Conservation (phyloP, 2,888 invertebrate species). For the Leucophenga montana region DNA sequence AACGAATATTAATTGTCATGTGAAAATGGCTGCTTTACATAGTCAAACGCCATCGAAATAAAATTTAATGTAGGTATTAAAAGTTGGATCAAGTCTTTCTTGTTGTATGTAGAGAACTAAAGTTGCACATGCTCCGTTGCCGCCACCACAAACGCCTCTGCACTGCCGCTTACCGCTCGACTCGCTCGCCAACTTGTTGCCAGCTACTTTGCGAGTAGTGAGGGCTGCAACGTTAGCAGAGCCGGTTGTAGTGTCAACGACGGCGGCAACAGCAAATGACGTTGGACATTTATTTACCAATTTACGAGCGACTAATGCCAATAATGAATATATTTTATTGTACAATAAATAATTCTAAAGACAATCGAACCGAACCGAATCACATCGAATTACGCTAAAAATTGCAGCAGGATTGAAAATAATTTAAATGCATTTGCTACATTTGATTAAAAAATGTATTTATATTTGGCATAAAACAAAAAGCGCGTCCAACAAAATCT, state of each 20-base stretch:
- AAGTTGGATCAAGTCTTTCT: conserved; percentile 33
- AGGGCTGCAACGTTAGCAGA: background rate
- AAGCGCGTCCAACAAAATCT: too few species aligned
- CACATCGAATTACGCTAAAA: conserved; percentile 39
- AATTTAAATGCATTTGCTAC: conserved; percentile 39
- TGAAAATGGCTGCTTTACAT: too few species aligned
- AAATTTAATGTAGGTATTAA: too few species aligned
- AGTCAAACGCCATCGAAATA: too few species aligned
- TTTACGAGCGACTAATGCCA: conserved; percentile 68
- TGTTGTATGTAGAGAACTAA: conserved; percentile 20
- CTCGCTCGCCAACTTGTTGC: conserved; percentile 31
- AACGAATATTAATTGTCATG: too few species aligned
- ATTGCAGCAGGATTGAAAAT: too few species aligned
- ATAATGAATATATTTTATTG: conserved; percentile 69
- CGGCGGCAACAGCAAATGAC: conserved; percentile 33
- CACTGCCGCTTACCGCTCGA: conserved; percentile 14
- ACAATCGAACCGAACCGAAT: conserved; percentile 46
- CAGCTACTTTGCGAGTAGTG: background rate
- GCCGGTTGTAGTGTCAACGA: background rate
- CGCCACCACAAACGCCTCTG: too few species aligned
- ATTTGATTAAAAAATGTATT: too few species aligned
- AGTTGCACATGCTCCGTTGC: too few species aligned
- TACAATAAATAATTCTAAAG: conserved; percentile 60
- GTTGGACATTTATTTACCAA: conserved; percentile 64
- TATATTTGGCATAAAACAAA: too few species aligned